Conservation (phyloP, 1,140 invertebrate species). For the Zaprionus inermis region DNA sequence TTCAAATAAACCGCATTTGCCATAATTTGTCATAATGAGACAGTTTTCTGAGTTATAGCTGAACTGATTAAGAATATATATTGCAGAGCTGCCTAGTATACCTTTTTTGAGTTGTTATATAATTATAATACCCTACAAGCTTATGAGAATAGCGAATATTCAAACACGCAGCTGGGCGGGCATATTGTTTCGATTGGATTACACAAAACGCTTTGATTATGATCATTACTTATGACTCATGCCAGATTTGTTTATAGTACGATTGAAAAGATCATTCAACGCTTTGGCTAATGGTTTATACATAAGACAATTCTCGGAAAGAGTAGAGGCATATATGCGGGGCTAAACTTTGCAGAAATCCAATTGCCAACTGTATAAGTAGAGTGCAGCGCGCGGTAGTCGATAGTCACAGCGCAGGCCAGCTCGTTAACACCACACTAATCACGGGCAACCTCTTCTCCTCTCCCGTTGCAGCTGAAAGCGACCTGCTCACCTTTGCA, state of each 20-base stretch:
- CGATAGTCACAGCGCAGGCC: neutral
- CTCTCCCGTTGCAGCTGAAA: constrained; percentile 89
- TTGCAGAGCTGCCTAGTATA: too few relatives aligned
- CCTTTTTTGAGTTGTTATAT: neutral
- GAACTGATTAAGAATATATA: neutral
- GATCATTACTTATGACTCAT: constrained; percentile 19
- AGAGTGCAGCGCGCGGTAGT: too few relatives aligned
- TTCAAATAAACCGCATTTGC: neutral
- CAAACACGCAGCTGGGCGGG: constrained; percentile 31
- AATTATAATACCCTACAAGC: neutral
- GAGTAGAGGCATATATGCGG: too few relatives aligned
- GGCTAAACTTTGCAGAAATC: neutral
- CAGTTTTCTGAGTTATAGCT: neutral
- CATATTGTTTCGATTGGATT: constrained; percentile 59
- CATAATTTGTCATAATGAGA: too few relatives aligned
- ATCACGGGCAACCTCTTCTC: constrained; percentile 20
- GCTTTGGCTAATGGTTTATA: constrained; percentile 1
- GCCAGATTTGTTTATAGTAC: neutral
- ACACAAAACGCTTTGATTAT: constrained; percentile 57
- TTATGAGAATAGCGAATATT: neutral
- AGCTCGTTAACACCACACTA: too few relatives aligned
- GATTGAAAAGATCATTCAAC: neutral
- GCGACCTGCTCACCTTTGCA: constrained; percentile 93
- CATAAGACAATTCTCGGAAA: neutral
- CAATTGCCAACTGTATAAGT: neutral